Base-by-base conservation (phyloP, 2,888 invertebrate species). In the Tetheella fluctuosa region DNA sequence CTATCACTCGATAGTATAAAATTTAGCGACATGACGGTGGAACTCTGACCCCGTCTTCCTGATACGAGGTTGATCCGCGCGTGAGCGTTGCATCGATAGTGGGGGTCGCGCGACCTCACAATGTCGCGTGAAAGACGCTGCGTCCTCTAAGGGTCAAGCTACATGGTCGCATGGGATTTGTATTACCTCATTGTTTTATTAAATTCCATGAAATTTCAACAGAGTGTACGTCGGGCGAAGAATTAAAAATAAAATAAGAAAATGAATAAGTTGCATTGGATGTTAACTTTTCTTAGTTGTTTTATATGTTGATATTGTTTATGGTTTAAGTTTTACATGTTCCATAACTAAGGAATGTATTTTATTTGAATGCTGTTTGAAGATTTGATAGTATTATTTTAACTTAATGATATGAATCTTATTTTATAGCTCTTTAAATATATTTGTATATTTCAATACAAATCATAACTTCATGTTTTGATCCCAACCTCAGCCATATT, bases 121-220 rank as follows among this genome's bases (percentile, higher is more conserved):
- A 84, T 76, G 85, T 84, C 83, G 74, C 25, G 62, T 71, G 69
- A 83, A 85, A 80, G 83, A 72, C 85, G 65, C 58, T 4, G 48
- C 69, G 83, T 77, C 84, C 83, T 69, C 61, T 67, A 59, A 17
- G 48, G 59, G 59, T 25, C 39, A 39, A 34, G 20, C 39, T 23
- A n/a, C 23, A n/a, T 10, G 8, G 5, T 4, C 30, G 8, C 25
- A 52, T 30, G 39, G 39, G 39, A 39, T 37, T 13, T 15, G 37
- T 42, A 42, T 4, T 34, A 10, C 37, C 37, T 39, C 7, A 34
- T 48, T 20, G 48, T 48, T 48, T 48, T 48, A 48, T 48, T 48
- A 17, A 4, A 42, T 42, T 42, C 42, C n/a, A 17, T 42, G n/a
- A 1, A 13, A 37, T 37, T 37, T 15, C 3, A 37, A 15, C 6